A percentile compares a stretch with the other conserved stretches of the same genome.
Evolutionary conservation across 2,888 invertebrate species (phyloP).

Genomic region (Frankliniella intonsa): DNA sequence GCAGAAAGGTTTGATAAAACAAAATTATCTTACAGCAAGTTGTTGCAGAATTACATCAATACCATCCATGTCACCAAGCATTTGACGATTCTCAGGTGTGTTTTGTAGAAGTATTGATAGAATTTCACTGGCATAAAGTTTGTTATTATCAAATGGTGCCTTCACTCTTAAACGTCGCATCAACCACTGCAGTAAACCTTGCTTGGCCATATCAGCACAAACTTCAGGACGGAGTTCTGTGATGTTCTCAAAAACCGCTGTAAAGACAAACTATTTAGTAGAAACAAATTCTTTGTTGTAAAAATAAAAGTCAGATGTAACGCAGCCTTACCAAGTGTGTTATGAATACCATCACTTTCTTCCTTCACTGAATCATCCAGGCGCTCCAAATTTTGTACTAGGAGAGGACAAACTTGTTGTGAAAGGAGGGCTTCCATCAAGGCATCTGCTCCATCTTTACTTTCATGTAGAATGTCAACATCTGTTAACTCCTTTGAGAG

Average conservation of each 20-base stretch:
- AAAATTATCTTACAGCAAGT: conserved; percentile 62
- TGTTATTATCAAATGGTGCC: conserved; percentile 89
- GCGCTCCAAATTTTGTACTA: conserved; percentile 89
- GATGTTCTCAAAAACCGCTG: conserved; percentile 90
- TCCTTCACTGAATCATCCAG: conserved; percentile 90
- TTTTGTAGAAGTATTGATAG: conserved; percentile 91
- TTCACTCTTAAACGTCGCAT: conserved; percentile 84
- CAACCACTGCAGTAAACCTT: conserved; percentile 88
- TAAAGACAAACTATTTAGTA: conserved; percentile 37
- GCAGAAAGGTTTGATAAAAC: conserved; percentile 28
- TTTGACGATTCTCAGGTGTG: conserved; percentile 71
- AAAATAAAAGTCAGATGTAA: conserved; percentile 50
- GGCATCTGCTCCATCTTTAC: conserved; percentile 82
- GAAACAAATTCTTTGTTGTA: not conserved
- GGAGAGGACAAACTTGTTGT: conserved; percentile 81
- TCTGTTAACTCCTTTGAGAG: conserved; percentile 86
- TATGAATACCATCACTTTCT: conserved; percentile 94
- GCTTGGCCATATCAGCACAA: conserved; percentile 78
- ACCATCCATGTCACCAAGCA: conserved; percentile 88
- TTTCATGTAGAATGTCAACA: conserved; percentile 91
- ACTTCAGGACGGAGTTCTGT: conserved; percentile 84
- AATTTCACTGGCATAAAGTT: conserved; percentile 93
- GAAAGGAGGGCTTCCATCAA: conserved; percentile 83
- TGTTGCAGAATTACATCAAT: conserved; percentile 95
- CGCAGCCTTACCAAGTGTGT: conserved; percentile 70